These are phyloP conservation scores for Macrotus californicus DNA, from an alignment of 2,113 vertebrate genomes.

Conservation along the genomic window DNA sequence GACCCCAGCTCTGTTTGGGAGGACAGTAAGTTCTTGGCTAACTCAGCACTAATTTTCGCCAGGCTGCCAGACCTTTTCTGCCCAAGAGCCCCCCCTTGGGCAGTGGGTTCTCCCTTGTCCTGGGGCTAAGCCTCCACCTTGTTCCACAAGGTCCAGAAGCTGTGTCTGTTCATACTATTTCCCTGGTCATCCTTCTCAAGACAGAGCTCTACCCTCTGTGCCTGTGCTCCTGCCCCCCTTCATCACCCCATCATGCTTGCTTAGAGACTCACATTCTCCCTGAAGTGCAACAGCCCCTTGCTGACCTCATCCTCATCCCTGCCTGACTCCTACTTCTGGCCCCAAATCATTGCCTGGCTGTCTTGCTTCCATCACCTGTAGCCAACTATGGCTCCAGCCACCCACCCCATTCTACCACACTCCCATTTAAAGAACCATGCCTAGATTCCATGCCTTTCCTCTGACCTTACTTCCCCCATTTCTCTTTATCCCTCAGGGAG, in stretches of 20 bases:
- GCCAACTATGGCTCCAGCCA: rapidly evolving
- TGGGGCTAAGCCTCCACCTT: not conserved
- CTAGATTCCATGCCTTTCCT: not conserved
- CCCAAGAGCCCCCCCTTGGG: not conserved
- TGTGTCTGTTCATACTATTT: not conserved
- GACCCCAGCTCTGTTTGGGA: not conserved
- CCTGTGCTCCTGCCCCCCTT: not conserved
- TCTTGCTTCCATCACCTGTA: not conserved
- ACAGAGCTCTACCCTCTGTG: not conserved
- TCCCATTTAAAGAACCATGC: not conserved
- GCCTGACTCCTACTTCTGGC: not conserved
- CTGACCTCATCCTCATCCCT: not conserved
- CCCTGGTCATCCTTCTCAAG: rapidly evolving
- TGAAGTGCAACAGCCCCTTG: rapidly evolving
- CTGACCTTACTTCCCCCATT: not conserved
- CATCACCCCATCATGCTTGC: not conserved
- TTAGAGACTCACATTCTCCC: not conserved
- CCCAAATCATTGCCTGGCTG: not conserved
- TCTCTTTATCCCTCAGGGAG: not conserved
- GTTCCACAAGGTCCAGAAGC: too few species aligned
- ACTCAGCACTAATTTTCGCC: not conserved
- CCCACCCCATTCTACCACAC: not conserved
- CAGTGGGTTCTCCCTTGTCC: not conserved
- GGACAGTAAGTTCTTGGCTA: not conserved
- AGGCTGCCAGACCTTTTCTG: not conserved